Conservation (phyloP, 2,888 invertebrate species). For the Adelognathus sp. region DNA sequence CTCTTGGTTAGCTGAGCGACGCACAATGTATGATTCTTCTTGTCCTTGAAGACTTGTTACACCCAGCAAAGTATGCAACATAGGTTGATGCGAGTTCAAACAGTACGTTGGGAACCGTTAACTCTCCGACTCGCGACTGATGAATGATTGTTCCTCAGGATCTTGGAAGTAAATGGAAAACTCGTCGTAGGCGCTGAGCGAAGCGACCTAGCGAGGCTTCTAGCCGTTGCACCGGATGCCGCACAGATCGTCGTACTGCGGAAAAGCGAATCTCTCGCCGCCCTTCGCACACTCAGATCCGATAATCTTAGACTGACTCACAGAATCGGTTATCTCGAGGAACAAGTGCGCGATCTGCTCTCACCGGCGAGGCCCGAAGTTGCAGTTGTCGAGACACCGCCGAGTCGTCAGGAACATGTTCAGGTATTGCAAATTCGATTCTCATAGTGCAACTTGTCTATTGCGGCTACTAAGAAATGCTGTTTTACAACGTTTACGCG, state of each 20-base stretch:
- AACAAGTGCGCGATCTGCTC: constrained; percentile 85
- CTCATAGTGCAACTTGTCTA: neutral
- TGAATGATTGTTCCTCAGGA: constrained; percentile 81
- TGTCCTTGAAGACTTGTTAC: neutral
- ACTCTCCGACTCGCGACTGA: constrained; percentile 14
- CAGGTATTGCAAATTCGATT: constrained; percentile 70
- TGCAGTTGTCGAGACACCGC: constrained; percentile 63
- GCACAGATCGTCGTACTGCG: constrained; percentile 86
- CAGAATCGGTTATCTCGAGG: constrained; percentile 94
- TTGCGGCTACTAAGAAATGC: too few relatives aligned
- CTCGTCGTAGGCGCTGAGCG: constrained; percentile 86
- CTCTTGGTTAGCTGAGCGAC: constrained; percentile 12
- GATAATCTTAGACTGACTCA: constrained; percentile 94
- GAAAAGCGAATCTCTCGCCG: constrained; percentile 76
- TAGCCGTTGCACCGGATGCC: constrained; percentile 84
- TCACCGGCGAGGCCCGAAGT: constrained; percentile 71
- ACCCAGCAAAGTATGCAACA: neutral
- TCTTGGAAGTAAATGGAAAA: constrained; percentile 92
- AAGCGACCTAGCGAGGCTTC: constrained; percentile 87
- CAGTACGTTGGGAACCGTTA: neutral
- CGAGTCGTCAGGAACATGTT: constrained; percentile 73
- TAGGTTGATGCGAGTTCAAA: neutral
- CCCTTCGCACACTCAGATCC: constrained; percentile 83
- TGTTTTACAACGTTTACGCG: too few relatives aligned
- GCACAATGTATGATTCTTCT: constrained; percentile 10